phyloP scores from a whole-genome alignment of 2,888 invertebrate genomes.

The Chamaedrilus cognettii region DNA sequence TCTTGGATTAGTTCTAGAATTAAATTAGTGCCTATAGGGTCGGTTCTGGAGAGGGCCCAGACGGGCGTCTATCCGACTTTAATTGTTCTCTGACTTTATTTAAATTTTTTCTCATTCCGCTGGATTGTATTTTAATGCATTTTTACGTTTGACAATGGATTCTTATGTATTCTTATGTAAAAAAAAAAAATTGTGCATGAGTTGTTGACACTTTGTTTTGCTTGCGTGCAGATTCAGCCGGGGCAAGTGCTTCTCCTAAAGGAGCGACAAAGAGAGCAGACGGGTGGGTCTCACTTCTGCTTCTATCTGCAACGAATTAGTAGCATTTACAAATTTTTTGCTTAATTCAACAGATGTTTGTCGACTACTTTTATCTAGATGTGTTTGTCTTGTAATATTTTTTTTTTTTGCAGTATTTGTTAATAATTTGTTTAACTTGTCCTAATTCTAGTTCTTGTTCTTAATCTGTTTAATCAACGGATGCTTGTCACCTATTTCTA shows the following conservation, averaged over 20 bases:
- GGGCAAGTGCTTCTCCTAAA: constrained; percentile 4
- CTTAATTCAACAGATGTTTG: background rate
- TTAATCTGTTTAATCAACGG: background rate
- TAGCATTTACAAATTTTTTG: background rate
- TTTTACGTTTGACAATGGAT: too few relatives aligned
- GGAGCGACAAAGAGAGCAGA: background rate
- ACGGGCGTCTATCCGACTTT: too few relatives aligned
- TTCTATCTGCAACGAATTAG: background rate
- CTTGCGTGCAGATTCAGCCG: background rate
- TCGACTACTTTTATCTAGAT: too few relatives aligned
- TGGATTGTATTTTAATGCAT: too few relatives aligned
- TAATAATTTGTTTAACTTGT: background rate
- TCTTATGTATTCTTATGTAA: too few relatives aligned
- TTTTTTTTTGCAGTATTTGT: background rate
- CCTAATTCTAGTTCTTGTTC: background rate
- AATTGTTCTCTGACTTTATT: too few relatives aligned
- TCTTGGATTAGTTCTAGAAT: too few relatives aligned
- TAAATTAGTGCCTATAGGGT: too few relatives aligned
- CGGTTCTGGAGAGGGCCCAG: too few relatives aligned
- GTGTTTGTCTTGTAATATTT: background rate
- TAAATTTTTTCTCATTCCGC: too few relatives aligned
- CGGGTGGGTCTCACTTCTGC: background rate
- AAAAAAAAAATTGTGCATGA: too few relatives aligned
- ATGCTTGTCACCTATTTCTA: background rate
- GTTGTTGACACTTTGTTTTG: background rate